Evolutionary conservation across 2,113 vertebrate genomes (phyloP), one percentile per base, ranked within the genome.

Genomic region (Carassius auratus): DNA sequence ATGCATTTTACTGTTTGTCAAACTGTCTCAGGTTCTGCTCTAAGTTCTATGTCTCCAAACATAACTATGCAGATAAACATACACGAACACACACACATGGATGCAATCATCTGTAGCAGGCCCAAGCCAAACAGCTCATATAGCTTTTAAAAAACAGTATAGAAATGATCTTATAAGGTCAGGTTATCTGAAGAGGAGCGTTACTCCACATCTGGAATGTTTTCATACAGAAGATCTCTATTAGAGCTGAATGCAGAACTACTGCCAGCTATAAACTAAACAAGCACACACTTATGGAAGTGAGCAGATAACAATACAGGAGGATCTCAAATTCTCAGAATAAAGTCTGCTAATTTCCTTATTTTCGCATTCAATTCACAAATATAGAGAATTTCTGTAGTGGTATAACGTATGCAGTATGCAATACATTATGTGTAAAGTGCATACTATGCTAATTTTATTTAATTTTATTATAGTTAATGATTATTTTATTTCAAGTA

Each of bases 81-180:
- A 59, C 30, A 78, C 4, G 30, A n/a, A 78, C 14, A 52, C 4
- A 74, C 38, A 76, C 83, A 87, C 77, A 84, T 76, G 83, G 86
- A 87, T 69, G 23, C 23, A 42, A 76, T 84, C 76, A 81, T n/a
- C 23, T 14, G 15, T 19, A 68, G 74, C 59, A 55, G 55, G 26
- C n/a, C 12, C 55, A 80, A 78, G 76, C 66, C 81, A 84, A 80
- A 50, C 30, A 71, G 26, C 33, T 77, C 71, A 26, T 68, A 68
- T 57, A 17, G 57, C 13, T 30, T 64, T 76, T 52, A 38, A 42
- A 14, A 69, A 78, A 68, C 45, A 61, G 26, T 21, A 57, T 74
- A 48, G 42, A 48, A 42, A 13, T 59, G 23, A 33, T 17, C 38
- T 69, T 75, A 50, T 79, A 78, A 74, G 86, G 66, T 79, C 75